Conservation (phyloP, 2,113 vertebrate genomes). For the Macroglossus sobrinus region DNA sequence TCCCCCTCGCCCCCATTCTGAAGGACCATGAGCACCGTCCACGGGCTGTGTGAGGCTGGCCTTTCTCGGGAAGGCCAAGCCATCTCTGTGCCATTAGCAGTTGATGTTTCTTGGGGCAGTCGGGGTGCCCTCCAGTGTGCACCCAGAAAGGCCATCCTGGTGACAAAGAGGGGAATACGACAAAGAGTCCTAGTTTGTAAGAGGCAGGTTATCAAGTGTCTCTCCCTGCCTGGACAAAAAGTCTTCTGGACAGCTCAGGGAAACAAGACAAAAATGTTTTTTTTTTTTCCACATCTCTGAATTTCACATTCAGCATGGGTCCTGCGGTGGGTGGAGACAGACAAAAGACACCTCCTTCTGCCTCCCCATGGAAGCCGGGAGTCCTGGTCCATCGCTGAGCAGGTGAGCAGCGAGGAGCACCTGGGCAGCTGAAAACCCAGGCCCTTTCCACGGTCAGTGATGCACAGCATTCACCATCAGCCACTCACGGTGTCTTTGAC, state of each 20-base stretch:
- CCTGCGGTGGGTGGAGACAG: background rate
- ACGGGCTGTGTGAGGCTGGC: background rate
- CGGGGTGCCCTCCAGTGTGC: background rate
- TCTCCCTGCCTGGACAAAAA: background rate
- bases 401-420: background rate
- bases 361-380: background rate
- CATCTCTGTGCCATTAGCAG: background rate
- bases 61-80: background rate
- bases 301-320: background rate
- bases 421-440: background rate
- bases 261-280: fast-evolving
- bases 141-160: background rate
- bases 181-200: background rate
- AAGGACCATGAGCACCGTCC: fast-evolving
- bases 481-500: background rate
- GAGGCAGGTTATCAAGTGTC: background rate
- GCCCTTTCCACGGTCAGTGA: background rate
- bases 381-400: background rate
- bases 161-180: background rate
- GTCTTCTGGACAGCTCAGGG: background rate
- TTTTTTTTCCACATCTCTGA: background rate
- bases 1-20: background rate
- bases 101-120: background rate
- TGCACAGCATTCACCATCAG: background rate
- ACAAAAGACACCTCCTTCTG: background rate